A percentile compares a stretch with the other conserved stretches of the same genome.
Conservation (phyloP, 1,140 invertebrate species). For the Ceratina japonica region DNA sequence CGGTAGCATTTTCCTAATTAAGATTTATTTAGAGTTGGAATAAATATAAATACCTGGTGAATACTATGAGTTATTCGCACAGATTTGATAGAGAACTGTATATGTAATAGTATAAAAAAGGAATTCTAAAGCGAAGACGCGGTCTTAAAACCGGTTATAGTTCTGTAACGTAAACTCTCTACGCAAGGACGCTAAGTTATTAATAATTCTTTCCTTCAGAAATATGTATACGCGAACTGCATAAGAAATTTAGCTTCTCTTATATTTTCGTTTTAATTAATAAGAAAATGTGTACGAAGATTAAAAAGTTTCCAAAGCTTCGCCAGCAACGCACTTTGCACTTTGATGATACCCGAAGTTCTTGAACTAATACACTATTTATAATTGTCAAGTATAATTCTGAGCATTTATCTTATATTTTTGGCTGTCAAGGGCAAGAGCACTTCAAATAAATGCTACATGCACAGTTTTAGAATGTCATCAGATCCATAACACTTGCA, state of each 20-base stretch:
- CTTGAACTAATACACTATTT: neutral
- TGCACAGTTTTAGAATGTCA: neutral
- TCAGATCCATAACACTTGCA: neutral
- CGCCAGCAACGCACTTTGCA: too few relatives aligned
- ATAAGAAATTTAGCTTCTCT: too few relatives aligned
- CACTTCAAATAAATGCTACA: neutral
- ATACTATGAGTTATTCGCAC: neutral
- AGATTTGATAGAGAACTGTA: neutral
- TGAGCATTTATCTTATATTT: slow-evolving; percentile 3
- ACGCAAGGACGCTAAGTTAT: too few relatives aligned
- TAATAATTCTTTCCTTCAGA: too few relatives aligned
- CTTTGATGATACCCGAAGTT: neutral
- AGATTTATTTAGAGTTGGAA: neutral
- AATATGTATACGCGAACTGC: neutral
- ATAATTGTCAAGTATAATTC: neutral
- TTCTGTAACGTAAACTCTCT: too few relatives aligned
- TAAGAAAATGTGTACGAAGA: neutral
- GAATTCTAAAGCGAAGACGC: neutral
- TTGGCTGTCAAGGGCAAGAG: neutral
- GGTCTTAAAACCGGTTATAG: neutral
- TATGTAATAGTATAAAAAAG: neutral
- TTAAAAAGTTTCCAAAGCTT: neutral
- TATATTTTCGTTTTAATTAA: neutral
- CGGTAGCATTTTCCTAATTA: slow-evolving; percentile 68
- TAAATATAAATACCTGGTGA: neutral